Base-by-base conservation (phyloP, 2,113 vertebrate species). In the Pterocles gutturalis region DNA sequence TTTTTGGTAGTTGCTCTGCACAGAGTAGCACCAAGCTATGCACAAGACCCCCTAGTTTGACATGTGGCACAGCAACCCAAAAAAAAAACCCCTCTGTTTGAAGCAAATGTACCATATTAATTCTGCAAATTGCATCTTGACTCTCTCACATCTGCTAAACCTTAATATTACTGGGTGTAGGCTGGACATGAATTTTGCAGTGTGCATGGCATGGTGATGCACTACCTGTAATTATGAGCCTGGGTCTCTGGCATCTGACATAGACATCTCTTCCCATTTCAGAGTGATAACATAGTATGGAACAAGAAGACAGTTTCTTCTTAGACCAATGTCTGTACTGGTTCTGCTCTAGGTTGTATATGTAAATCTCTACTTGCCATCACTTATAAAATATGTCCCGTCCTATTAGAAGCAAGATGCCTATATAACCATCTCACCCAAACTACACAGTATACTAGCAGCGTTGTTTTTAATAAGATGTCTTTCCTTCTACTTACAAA, bases 161-260 rank as follows among this genome's bases (percentile, higher is more conserved):
- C 5, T 66, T 48, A 49, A 3, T 22, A 33, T 76, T 66, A 73
- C 18, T 49, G 17, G 22, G 16, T 54, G 10, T 67, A 62, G 17
- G 17, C 13, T 43, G 36, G 28, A 49, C 28, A 7, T 29, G 15
- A 75, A 45, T 79, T 88, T 89, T 79, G n/a, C 33, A 55, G 16
- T 48, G 21, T 5, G 17, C 4, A 21, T 75, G 0, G 1, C 25
- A 62, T 14, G 13, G 9, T 19, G 21, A 49, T 49, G 11, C 8
- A 28, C 19, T n/a, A 9, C 0, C 0, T 71, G 12, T 38, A 65
- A 3, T 69, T 85, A 33, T 1, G 7, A 38, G 6, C 5, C 8
- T 51, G 4, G 5, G 2, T 46, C 26, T 88, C n/a, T n/a, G 41
- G 13, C 41, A 41, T 41, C 41, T 41, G 41, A 28, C 17, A 43